Evolutionary conservation across 2,797 vertebrate genomes (phyloP).

Genomic region (Rhynchotus rufescens): DNA sequence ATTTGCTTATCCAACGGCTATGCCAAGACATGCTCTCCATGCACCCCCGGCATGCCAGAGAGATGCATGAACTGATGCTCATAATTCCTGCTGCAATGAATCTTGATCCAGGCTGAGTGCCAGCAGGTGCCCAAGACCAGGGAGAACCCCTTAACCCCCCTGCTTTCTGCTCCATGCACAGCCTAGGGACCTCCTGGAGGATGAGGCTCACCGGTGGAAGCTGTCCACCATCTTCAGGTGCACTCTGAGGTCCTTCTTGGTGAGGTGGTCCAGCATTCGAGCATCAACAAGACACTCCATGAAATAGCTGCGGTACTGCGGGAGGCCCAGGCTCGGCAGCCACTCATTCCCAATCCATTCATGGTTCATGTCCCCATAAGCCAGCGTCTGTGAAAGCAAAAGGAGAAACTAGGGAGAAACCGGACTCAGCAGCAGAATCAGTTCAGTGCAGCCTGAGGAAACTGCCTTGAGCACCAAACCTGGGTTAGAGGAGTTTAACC

Average conservation of each 20-base stretch:
- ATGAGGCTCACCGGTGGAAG: slow-evolving; percentile 85
- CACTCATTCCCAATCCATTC: slow-evolving; percentile 91
- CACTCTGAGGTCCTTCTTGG: slow-evolving; percentile 89
- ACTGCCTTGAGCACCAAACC: not conserved
- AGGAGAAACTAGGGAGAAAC: not conserved
- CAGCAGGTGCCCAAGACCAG: not conserved
- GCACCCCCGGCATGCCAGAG: not conserved
- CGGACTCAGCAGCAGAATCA: not conserved
- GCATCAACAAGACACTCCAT: slow-evolving; percentile 92
- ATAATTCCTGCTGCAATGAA: not conserved
- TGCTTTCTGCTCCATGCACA: not conserved
- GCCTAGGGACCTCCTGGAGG: accelerated
- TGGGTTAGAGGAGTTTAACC: not conserved
- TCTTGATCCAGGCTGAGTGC: not conserved
- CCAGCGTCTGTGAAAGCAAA: slow-evolving; percentile 82
- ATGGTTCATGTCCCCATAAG: slow-evolving; percentile 91
- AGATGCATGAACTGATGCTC: not conserved
- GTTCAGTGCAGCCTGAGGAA: not conserved
- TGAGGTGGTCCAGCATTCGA: slow-evolving; percentile 89
- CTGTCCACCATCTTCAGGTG: slow-evolving; percentile 92
- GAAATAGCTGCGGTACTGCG: slow-evolving; percentile 90
- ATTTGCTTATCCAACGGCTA: not conserved
- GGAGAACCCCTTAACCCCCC: not conserved
- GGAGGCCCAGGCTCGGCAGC: slow-evolving; percentile 89
- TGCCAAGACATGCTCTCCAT: not conserved